Evolutionary conservation across 2,113 vertebrate species (phyloP).

Genomic region (Eptesicus fuscus): DNA sequence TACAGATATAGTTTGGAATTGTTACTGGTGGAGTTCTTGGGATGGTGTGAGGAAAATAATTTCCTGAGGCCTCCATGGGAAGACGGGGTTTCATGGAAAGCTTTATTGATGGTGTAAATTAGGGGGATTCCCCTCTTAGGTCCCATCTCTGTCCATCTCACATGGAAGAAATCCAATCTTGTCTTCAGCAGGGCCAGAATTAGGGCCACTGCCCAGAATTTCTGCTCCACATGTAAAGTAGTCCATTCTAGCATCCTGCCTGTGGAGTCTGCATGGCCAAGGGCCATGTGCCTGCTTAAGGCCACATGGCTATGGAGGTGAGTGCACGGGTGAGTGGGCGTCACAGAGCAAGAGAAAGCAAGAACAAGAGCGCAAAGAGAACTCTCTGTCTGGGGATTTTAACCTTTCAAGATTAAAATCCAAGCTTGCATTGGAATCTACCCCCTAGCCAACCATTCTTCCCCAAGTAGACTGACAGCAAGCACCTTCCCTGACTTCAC

Average conservation of each 20-base stretch:
- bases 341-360: not conserved
- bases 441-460: not conserved
- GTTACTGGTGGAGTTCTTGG: not conserved
- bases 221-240: not conserved
- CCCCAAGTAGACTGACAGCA: not conserved
- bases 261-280: not conserved
- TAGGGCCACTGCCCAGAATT: not conserved
- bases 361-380: not conserved
- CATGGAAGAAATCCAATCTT: not conserved
- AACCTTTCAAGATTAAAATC: not conserved
- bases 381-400: not conserved
- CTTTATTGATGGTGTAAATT: not conserved
- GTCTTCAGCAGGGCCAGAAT: not conserved
- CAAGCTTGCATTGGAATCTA: not conserved
- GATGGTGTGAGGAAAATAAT: not conserved
- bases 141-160: not conserved
- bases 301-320: no score
- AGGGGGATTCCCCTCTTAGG: not conserved
- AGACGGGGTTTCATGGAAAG: not conserved
- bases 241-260: not conserved
- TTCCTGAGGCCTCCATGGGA: not conserved
- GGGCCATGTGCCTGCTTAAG: no score
- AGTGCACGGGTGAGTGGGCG: no score
- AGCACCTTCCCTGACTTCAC: not conserved
- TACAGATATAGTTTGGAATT: not conserved